A percentile compares a stretch with the other conserved stretches of the same genome.
These are phyloP conservation scores for Scolopax bukidnonensis DNA, from an alignment of 2,797 vertebrate species.

Conservation along the genomic window DNA sequence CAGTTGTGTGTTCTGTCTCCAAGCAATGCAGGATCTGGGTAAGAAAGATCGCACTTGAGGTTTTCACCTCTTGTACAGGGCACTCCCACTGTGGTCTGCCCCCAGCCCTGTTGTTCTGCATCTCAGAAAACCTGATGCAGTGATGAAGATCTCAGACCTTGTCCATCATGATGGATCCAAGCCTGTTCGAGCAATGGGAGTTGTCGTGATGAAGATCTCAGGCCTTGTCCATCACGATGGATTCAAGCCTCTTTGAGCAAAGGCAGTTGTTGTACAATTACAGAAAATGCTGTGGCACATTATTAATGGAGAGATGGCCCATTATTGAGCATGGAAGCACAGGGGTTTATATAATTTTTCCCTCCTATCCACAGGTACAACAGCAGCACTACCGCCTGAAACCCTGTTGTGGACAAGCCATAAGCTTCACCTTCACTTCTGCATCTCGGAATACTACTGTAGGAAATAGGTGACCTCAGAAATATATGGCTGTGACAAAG, in stretches of 20 bases:
- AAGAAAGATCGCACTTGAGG: background rate
- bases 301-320: background rate
- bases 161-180: too few species aligned
- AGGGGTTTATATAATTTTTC: accelerated
- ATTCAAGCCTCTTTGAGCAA: background rate
- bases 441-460: accelerated
- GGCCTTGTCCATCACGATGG: accelerated
- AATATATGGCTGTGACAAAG: background rate
- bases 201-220: background rate
- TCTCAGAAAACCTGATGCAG: background rate
- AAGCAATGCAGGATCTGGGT: background rate
- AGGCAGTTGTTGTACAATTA: background rate
- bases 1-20: background rate
- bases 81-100: accelerated
- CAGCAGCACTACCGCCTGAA: background rate
- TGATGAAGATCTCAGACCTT: too few species aligned
- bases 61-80: background rate
- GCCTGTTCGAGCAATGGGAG: too few species aligned
- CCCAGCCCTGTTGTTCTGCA: background rate
- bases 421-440: background rate
- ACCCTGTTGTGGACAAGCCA: background rate
- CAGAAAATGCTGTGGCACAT: accelerated
- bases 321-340: background rate
- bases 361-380: background rate
- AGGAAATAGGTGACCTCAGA: background rate